Evolutionary conservation across 2,888 invertebrate genomes (phyloP).

Genomic region (Azorinus chamasolen): DNA sequence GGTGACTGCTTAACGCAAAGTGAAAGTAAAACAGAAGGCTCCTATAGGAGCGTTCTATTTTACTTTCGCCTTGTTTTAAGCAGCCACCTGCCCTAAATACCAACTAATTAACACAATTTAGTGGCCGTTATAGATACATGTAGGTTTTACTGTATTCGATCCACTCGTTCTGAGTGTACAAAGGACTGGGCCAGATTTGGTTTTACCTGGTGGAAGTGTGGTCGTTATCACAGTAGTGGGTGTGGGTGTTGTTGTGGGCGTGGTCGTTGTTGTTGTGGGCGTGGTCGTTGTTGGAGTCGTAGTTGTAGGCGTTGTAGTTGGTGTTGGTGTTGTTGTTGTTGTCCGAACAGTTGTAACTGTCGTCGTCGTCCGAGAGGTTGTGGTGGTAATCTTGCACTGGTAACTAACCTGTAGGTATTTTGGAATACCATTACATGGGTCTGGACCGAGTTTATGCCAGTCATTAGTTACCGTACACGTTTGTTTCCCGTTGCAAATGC

Average conservation of each 20-base stretch:
- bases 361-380: conserved; percentile 40
- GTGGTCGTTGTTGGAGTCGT: conserved; percentile 14
- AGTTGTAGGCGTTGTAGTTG: conserved; percentile 5
- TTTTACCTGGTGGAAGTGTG: conserved; percentile 34
- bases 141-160: not conserved
- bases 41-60: too few relatives aligned
- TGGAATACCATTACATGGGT: conserved; percentile 64
- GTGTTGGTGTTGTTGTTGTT: conserved; percentile 18
- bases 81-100: too few relatives aligned
- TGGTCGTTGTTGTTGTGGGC: conserved; percentile 9
- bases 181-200: too few relatives aligned
- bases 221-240: conserved; percentile 8
- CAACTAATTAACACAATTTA: too few relatives aligned
- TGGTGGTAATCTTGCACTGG: conserved; percentile 48
- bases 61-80: too few relatives aligned
- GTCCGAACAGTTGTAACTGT: conserved; percentile 5
- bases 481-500: conserved; percentile 41
- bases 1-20: too few relatives aligned
- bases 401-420: conserved; percentile 70
- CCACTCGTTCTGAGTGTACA: not conserved
- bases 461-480: conserved; percentile 51
- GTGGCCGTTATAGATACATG: too few relatives aligned
- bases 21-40: too few relatives aligned
- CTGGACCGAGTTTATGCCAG: conserved; percentile 57
- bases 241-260: not conserved